These are phyloP conservation scores for Agrotis puta DNA, from an alignment of 2,888 invertebrate genomes.

Conservation along the genomic window DNA sequence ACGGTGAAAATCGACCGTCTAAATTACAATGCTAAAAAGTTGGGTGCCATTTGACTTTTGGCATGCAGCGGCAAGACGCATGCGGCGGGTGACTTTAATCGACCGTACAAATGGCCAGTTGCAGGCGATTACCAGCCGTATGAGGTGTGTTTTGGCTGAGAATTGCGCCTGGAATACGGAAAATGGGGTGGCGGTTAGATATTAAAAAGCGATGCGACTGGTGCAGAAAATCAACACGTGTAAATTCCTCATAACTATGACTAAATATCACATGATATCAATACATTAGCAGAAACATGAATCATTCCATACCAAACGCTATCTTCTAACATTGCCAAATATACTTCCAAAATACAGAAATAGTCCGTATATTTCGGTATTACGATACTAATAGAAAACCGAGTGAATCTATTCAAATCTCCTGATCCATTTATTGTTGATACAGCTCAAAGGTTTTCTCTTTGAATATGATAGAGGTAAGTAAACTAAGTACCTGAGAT, in stretches of 20 bases:
- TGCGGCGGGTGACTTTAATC: no score
- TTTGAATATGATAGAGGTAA: constrained; percentile 22
- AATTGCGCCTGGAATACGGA: no score
- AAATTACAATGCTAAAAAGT: no score
- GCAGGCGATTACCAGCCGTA: no score
- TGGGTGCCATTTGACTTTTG: no score
- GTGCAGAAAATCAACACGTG: no score
- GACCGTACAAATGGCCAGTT: no score
- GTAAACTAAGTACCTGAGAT: constrained; percentile 12
- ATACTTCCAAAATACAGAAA: constrained; percentile 23
- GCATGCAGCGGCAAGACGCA: no score
- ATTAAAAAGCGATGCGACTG: no score
- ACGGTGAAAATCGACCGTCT: no score
- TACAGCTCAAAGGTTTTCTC: constrained; percentile 23
- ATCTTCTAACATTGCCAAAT: constrained; percentile 36
- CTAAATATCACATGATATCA: neutral
- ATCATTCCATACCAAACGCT: constrained; percentile 14
- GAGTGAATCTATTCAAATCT: constrained; percentile 27
- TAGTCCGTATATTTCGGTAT: constrained; percentile 27
- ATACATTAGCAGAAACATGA: constrained; percentile 10
- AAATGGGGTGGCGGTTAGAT: no score
- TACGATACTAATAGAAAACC: constrained; percentile 40
- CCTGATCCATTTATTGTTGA: constrained; percentile 31
- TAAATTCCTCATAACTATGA: neutral
- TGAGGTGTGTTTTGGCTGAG: no score